Conservation (phyloP, 1,140 invertebrate genomes). For the Arion vulgaris region DNA sequence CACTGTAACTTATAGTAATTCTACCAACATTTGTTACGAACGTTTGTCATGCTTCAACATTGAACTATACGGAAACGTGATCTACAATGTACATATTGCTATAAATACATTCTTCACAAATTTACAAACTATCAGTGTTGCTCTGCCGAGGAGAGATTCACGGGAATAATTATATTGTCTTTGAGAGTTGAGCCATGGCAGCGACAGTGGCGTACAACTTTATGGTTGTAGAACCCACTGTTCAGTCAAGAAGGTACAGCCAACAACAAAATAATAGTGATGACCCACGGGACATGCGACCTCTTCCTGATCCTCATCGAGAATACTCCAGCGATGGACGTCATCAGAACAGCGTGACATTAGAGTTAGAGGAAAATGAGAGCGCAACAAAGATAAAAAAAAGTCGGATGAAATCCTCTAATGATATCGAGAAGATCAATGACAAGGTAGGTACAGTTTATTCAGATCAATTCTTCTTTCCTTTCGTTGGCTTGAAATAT, state of each 20-base stretch:
- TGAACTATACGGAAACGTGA: too few species aligned
- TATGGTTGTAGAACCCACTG: neutral
- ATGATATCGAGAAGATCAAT: neutral
- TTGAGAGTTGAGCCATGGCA: neutral
- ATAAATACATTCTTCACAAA: too few species aligned
- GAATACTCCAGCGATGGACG: neutral
- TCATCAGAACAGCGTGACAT: neutral
- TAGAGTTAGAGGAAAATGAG: neutral
- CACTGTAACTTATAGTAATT: too few species aligned
- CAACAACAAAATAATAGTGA: neutral
- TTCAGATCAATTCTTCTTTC: too few species aligned
- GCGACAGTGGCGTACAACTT: slow-evolving; percentile 5
- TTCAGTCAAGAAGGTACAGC: neutral
- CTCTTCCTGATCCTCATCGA: neutral
- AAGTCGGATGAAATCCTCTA: neutral
- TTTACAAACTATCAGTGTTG: too few species aligned
- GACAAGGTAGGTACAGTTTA: slow-evolving; percentile 6
- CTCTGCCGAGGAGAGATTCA: too few species aligned
- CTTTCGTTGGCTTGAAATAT: too few species aligned
- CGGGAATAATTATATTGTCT: too few species aligned
- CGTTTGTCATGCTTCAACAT: too few species aligned
- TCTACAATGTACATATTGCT: too few species aligned
- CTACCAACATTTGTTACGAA: too few species aligned
- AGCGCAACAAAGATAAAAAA: neutral
- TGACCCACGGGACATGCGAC: neutral